These are phyloP conservation scores for Pocillopora damicornis DNA, from an alignment of 64 coral and sea anemone genomes.

Conservation along the genomic window DNA sequence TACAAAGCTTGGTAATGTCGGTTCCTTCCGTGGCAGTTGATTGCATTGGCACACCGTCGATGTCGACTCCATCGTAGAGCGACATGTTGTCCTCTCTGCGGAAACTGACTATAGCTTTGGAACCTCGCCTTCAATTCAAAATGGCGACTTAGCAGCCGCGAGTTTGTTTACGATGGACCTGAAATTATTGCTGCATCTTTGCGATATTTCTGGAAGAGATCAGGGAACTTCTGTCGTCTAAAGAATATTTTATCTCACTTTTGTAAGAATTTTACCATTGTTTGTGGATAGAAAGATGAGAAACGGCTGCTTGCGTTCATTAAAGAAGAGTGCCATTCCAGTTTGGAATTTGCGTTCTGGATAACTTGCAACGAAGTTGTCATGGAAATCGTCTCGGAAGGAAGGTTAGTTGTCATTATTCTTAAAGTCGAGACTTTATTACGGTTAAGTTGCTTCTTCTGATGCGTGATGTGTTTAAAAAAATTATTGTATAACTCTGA, in stretches of 20 bases:
- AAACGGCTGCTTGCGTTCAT: neutral
- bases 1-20: conserved; percentile 45
- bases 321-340: neutral
- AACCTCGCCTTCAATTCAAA: neutral
- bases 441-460: neutral
- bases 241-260: neutral
- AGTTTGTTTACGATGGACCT: neutral
- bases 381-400: conserved; percentile 75
- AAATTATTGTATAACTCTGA: too few relatives aligned
- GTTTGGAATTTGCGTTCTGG: neutral
- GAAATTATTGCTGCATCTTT: neutral
- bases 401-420: conserved; percentile 46
- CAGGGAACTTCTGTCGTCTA: neutral
- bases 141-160: neutral
- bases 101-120: neutral
- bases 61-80: conserved; percentile 56
- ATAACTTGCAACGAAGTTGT: neutral
- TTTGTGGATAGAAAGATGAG: neutral
- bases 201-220: neutral
- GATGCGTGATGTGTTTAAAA: neutral
- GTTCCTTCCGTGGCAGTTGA: conserved; percentile 37
- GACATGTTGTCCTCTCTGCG: conserved; percentile 40
- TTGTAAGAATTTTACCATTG: neutral
- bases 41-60: conserved; percentile 65
- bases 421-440: neutral